Percentiles rank a stretch among this genome's conserved stretches.
Evolutionary conservation across 2,888 invertebrate genomes (phyloP).

Genomic region (Anoplius nigerrimus): DNA sequence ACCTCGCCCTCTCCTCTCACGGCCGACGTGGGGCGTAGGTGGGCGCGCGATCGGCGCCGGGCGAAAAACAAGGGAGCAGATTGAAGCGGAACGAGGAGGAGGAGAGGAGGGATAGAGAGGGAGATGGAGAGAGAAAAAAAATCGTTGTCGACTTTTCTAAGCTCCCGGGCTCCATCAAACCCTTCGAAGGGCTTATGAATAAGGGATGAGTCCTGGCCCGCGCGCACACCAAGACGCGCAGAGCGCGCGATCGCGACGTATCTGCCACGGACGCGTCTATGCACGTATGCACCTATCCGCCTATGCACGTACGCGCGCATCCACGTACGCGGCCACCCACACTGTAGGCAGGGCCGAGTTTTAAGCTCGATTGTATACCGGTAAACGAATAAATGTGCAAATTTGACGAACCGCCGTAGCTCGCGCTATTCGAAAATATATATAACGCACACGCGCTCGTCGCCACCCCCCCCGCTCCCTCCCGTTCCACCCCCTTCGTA

Average conservation of each 20-base stretch:
- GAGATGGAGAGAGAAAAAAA: constrained; percentile 27
- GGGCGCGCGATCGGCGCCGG: not conserved
- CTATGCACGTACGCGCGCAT: constrained; percentile 40
- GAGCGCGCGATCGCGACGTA: constrained; percentile 15
- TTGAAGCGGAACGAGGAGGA: constrained; percentile 1
- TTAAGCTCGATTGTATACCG: constrained; percentile 62
- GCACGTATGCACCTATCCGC: constrained; percentile 36
- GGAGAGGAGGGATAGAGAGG: too few relatives aligned
- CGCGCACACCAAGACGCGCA: not conserved
- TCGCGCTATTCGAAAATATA: constrained; percentile 35
- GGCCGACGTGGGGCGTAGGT: not conserved
- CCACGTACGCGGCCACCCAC: constrained; percentile 43
- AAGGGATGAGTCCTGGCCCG: constrained; percentile 56
- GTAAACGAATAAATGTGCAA: constrained; percentile 73
- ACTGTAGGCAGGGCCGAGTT: constrained; percentile 51
- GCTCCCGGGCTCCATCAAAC: constrained; percentile 54
- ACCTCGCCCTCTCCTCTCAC: not conserved
- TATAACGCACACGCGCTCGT: constrained; percentile 22
- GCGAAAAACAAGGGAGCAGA: constrained; percentile 35
- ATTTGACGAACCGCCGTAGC: constrained; percentile 62
- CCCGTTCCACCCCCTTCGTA: too few relatives aligned
- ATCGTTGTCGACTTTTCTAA: constrained; percentile 39
- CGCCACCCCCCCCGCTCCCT: too few relatives aligned
- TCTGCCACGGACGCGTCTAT: constrained; percentile 38
- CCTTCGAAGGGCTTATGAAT: constrained; percentile 63